A percentile compares a stretch with the other conserved stretches of the same genome.
phyloP scores from a whole-genome alignment of 2,113 vertebrate genomes.

The Riparia riparia region DNA sequence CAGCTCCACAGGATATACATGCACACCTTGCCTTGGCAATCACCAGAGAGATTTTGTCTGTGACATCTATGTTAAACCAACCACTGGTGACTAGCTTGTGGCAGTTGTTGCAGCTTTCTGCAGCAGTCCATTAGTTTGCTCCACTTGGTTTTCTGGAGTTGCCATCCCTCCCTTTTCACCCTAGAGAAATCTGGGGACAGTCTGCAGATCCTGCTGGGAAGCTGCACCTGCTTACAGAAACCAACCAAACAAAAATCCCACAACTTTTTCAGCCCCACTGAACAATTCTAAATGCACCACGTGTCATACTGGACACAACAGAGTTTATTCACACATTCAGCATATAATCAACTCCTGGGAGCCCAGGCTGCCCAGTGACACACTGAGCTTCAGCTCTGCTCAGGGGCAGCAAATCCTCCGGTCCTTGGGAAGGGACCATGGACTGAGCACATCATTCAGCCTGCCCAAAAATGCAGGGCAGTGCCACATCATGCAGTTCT shows the following conservation, averaged over 20 bases:
- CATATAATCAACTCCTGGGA: not conserved
- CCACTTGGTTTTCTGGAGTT: not conserved
- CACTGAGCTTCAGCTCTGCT: not conserved
- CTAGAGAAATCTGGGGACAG: not conserved
- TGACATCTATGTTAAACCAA: not conserved
- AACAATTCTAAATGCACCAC: not conserved
- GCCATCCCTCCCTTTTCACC: not conserved
- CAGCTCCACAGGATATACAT: not conserved
- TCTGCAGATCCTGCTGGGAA: not conserved
- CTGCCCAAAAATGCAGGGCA: not conserved
- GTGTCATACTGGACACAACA: no score
- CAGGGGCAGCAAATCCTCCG: fast-evolving
- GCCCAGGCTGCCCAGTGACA: not conserved
- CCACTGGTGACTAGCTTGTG: not conserved
- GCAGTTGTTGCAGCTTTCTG: not conserved
- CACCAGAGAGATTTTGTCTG: not conserved
- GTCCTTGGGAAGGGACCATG: not conserved
- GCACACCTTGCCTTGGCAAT: not conserved
- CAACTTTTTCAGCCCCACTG: not conserved
- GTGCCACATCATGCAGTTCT: not conserved
- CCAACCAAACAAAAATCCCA: not conserved
- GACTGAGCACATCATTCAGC: fast-evolving
- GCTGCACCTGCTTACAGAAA: not conserved
- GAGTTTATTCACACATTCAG: not conserved
- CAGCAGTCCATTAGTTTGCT: not conserved